These are phyloP conservation scores for Cydia pomonella DNA, from an alignment of 1,140 invertebrate genomes.

Conservation along the genomic window DNA sequence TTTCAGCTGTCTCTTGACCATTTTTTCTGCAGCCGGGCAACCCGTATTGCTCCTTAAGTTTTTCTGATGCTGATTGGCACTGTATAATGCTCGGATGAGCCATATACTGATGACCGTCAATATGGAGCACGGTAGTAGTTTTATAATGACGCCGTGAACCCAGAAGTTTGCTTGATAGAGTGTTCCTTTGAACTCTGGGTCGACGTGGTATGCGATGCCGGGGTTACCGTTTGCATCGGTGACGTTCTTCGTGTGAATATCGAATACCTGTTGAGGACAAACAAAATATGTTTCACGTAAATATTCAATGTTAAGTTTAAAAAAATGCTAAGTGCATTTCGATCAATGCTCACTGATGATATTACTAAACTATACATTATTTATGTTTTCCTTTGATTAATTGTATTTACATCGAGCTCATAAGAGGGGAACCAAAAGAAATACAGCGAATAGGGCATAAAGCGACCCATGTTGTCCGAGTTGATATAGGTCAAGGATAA, in stretches of 20 bases:
- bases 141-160: slow-evolving; percentile 92
- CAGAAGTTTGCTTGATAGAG: slow-evolving; percentile 90
- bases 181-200: slow-evolving; percentile 82
- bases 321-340: too few species aligned
- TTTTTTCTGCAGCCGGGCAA: slow-evolving; percentile 75
- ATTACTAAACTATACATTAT: too few species aligned
- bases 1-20: slow-evolving; percentile 80
- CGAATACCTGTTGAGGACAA: slow-evolving; percentile 65
- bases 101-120: slow-evolving; percentile 91
- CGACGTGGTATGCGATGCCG: slow-evolving; percentile 84
- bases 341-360: too few species aligned
- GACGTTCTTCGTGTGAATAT: slow-evolving; percentile 71
- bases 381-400: too few species aligned
- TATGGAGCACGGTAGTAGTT: slow-evolving; percentile 91
- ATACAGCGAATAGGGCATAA: too few species aligned
- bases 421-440: too few species aligned
- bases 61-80: slow-evolving; percentile 85
- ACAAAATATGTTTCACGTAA: slow-evolving; percentile 38
- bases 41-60: slow-evolving; percentile 84
- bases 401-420: too few species aligned
- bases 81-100: slow-evolving; percentile 88
- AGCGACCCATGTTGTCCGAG: too few species aligned
- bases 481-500: too few species aligned
- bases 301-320: too few species aligned
- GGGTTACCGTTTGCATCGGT: slow-evolving; percentile 63